These are phyloP conservation scores for Muschampia plurimacula DNA, from an alignment of 2,888 invertebrate genomes.

Conservation along the genomic window DNA sequence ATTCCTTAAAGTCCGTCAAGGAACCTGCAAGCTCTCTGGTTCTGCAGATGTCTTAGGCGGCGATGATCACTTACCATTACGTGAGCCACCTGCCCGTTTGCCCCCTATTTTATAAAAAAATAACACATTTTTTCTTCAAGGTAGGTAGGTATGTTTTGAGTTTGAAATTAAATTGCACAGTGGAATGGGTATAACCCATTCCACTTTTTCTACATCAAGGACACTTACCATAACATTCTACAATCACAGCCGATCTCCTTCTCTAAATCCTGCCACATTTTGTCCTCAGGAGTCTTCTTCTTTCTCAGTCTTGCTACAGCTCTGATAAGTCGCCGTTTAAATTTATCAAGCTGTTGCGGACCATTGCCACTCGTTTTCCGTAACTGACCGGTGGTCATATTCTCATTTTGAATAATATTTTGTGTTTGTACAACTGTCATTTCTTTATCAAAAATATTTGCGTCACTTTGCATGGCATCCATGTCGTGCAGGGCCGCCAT, in stretches of 20 bases:
- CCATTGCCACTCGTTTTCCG: slow-evolving; percentile 30
- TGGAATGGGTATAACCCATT: no score
- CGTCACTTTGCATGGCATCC: neutral
- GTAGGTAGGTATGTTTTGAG: no score
- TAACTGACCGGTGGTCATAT: neutral
- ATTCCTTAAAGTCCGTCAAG: no score
- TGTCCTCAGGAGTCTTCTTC: slow-evolving; percentile 58
- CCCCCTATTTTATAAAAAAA: no score
- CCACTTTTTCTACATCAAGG: neutral
- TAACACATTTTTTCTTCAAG: no score
- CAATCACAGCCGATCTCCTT: slow-evolving; percentile 69
- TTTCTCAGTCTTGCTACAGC: slow-evolving; percentile 62
- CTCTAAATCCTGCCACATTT: slow-evolving; percentile 64
- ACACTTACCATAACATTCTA: slow-evolving; percentile 65
- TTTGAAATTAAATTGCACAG: no score
- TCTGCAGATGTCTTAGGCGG: no score
- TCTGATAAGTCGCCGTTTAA: slow-evolving; percentile 72
- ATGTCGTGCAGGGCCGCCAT: neutral
- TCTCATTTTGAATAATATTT: neutral
- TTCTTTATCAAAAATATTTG: neutral
- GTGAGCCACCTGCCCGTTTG: no score
- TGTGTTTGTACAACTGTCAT: neutral
- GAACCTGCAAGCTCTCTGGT: no score
- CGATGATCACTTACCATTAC: no score
- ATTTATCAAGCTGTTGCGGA: slow-evolving; percentile 59